A percentile compares a stretch with the other conserved stretches of the same genome.
Evolutionary conservation across 2,113 vertebrate species (phyloP).

Genomic region (Bufo gargarizans): DNA sequence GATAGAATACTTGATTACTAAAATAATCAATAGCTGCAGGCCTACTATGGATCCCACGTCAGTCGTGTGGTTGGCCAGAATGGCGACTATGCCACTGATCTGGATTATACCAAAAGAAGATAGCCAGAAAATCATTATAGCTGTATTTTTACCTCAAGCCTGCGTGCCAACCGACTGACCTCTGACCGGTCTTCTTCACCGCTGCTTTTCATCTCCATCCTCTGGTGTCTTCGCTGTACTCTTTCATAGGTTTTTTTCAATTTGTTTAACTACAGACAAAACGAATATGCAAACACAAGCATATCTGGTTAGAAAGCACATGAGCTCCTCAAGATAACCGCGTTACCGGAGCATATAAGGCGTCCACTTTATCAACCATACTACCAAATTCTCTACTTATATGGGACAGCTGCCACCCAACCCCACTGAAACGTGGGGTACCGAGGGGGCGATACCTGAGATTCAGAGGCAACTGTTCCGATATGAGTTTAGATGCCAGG

Average conservation of each 20-base stretch:
- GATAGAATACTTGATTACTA: no score
- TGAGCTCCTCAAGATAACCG: background rate
- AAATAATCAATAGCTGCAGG: no score
- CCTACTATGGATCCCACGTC: no score
- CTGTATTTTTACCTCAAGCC: slow-evolving; percentile 77
- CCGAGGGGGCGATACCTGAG: no score
- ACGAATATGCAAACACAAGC: background rate
- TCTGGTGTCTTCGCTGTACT: slow-evolving; percentile 83
- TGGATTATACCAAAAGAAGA: background rate
- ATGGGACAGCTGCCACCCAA: no score
- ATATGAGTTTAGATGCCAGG: no score
- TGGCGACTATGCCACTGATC: no score
- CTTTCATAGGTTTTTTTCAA: slow-evolving; percentile 92
- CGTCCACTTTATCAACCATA: no score
- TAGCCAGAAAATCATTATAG: background rate
- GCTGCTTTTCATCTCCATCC: slow-evolving; percentile 69
- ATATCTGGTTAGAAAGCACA: background rate
- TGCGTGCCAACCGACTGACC: slow-evolving; percentile 74
- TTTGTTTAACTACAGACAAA: slow-evolving; percentile 77
- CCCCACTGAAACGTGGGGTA: no score
- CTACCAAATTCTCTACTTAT: no score
- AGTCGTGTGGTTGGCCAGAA: no score
- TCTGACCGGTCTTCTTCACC: slow-evolving; percentile 75
- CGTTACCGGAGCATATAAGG: background rate
- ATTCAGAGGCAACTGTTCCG: no score